phyloP scores from a whole-genome alignment of 2,113 vertebrate species.

The Ploceus nigricollis region DNA sequence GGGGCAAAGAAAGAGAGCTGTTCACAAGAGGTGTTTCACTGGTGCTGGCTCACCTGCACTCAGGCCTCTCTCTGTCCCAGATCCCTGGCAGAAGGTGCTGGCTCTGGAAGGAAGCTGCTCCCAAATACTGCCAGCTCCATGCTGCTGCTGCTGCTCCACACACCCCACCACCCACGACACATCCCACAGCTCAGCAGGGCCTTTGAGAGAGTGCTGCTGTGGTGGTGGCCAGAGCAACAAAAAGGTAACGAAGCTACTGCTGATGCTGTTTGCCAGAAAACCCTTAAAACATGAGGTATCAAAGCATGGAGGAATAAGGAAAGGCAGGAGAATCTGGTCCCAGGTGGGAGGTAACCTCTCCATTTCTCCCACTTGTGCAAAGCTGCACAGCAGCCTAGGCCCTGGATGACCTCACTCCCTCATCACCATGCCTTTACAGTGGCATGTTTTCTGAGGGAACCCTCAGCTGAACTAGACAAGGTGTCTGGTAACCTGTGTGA shows the following conservation, averaged over 20 bases:
- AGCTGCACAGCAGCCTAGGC: not conserved
- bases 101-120: not conserved
- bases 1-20: not conserved
- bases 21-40: not conserved
- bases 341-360: not conserved
- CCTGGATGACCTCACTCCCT: not conserved
- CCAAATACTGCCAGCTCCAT: not conserved
- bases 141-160: not conserved
- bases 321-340: not conserved
- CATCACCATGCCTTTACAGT: not conserved
- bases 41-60: not conserved
- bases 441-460: not conserved
- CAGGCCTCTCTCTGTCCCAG: not conserved
- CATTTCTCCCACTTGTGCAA: not conserved
- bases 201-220: not conserved
- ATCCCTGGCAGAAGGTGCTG: not conserved
- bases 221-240: not conserved
- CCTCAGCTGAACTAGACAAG: not conserved
- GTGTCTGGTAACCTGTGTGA: not conserved
- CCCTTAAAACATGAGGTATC: not conserved
- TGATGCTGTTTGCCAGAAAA: not conserved
- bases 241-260: not conserved
- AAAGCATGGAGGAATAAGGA: not conserved
- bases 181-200: not conserved
- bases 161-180: accelerated